Base-by-base conservation (phyloP, 2,113 vertebrate species). In the Amblyornis subalaris region DNA sequence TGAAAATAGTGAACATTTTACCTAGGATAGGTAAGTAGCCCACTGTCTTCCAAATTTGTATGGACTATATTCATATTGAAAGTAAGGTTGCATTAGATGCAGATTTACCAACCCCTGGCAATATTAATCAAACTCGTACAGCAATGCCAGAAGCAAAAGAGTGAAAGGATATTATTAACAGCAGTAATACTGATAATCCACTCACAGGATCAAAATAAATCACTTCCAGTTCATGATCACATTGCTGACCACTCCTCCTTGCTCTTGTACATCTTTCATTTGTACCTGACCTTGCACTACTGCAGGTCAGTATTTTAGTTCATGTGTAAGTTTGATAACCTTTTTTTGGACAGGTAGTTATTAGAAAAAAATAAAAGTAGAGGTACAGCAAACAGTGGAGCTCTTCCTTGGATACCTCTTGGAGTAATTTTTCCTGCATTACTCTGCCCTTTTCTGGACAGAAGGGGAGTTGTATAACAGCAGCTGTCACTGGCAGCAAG, bases 401-500 rank as follows among this genome's bases (percentile, higher is more conserved):
- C 19, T 64, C 28, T 73, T 77, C 21, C 71, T 69, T 85, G 26
- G 45, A 57, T 53, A 24, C 23, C 20, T 82, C n/a, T 77, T 51
- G n/a, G 28, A 74, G n/a, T 25, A 74, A 24, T 87, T 79, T 89
- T 74, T 60, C 36, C 40, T 64, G 31, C 3, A 2, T 74, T 80
- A 77, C 3, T 61, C 14, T 83, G 31, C 10, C 36, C 42, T 85
- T 90, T 91, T 65, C 67, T 50, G 85, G 64, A 88, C 60, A 92
- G 89, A 90, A 90, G n/a, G 73, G 36, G 25, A 96, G 57, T n/a
- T 53, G 31, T 57, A 17, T 36, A 83, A 92, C 61, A 92, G 84
- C 76, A 96, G 70, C 93, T 94, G 93, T 92, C 91, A 48, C 61
- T 89, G 70, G 69, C 86, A 92, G 76, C 21, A 8, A 89, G 61